Conservation (phyloP, 2,113 vertebrate species). For the Nanorana parkeri region DNA sequence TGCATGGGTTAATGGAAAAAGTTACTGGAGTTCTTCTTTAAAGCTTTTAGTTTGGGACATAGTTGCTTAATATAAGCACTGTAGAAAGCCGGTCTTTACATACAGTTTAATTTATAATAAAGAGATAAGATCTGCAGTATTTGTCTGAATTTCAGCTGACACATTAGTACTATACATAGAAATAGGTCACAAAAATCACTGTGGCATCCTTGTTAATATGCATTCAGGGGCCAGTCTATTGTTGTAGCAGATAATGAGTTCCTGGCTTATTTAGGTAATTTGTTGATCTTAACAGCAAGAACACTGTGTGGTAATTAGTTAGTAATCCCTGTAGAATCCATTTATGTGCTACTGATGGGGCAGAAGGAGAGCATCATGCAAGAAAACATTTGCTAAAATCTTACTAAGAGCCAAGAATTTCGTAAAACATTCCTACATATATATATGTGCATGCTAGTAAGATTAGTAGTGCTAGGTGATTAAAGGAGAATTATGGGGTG, state of each 20-base stretch:
- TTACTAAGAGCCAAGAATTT: no score
- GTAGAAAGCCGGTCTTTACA: no score
- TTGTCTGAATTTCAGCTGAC: constrained; percentile 20
- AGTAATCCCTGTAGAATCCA: neutral
- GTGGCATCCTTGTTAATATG: constrained; percentile 16
- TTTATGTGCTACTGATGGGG: neutral
- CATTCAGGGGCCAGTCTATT: neutral
- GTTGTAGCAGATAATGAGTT: constrained; percentile 23
- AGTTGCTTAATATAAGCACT: no score
- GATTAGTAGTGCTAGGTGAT: no score
- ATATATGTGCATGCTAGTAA: no score
- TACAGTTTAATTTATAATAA: neutral
- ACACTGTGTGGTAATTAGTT: neutral
- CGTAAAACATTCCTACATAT: no score
- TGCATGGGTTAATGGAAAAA: no score
- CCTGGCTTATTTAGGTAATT: constrained; percentile 2
- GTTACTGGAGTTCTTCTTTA: no score
- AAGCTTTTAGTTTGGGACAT: no score
- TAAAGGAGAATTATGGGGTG: no score
- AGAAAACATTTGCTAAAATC: no score
- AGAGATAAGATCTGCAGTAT: neutral
- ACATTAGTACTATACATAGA: constrained; percentile 16
- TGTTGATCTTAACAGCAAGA: neutral
- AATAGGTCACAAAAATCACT: constrained; percentile 44
- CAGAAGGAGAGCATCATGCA: no score